These are phyloP conservation scores for Micromussa lordhowensis DNA, from an alignment of 92 coral and sea anemone species.

Conservation along the genomic window DNA sequence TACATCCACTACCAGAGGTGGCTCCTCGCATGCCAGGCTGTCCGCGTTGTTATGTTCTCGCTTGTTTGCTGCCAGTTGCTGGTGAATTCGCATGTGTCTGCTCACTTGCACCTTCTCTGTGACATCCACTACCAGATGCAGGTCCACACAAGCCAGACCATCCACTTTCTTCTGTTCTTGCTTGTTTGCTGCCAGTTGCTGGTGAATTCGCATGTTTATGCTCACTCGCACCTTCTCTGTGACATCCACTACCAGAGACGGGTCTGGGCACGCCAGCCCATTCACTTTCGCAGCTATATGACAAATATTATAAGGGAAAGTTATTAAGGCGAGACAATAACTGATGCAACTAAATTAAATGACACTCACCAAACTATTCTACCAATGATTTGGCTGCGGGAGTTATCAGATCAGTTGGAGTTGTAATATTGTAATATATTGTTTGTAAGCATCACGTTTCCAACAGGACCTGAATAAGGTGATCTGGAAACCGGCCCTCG, in stretches of 20 bases:
- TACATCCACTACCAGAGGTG: not conserved
- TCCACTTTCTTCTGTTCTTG: no score
- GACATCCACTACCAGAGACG: not conserved
- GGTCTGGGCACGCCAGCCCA: no score
- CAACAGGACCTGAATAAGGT: constrained; percentile 43
- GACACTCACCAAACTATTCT: no score
- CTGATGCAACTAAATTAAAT: no score
- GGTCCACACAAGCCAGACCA: not conserved
- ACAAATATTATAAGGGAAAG: no score
- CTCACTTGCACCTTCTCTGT: not conserved
- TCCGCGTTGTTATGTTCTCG: no score
- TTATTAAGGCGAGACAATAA: no score
- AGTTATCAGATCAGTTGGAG: not conserved
- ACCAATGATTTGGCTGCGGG: not conserved
- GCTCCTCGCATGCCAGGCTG: not conserved
- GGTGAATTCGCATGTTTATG: no score
- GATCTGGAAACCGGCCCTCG: constrained; percentile 46
- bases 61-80: no score
- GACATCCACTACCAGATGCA: not conserved
- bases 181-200: no score
- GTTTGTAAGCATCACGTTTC: constrained; percentile 56
- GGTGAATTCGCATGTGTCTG: no score
- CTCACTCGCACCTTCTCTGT: not conserved
- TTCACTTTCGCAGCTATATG: no score
- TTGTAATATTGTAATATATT: constrained; percentile 36